Conservation (phyloP, 2,797 vertebrate genomes). For the Vipera latastei region DNA sequence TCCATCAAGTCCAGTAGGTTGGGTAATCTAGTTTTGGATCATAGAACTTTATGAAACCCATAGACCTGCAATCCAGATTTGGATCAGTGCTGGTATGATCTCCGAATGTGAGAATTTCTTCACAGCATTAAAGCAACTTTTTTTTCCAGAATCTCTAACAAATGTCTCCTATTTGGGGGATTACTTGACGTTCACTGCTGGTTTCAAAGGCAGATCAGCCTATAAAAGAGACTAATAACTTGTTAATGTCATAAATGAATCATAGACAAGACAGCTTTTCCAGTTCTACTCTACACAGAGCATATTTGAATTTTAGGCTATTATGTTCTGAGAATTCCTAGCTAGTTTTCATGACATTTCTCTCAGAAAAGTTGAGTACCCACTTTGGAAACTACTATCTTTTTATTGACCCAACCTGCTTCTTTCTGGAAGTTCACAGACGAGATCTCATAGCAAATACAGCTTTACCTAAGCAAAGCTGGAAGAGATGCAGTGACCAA, state of each 20-base stretch:
- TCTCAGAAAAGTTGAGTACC: constrained; percentile 28
- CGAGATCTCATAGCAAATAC: constrained; percentile 20
- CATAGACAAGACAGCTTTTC: not conserved
- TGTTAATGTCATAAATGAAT: constrained; percentile 17
- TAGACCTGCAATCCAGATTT: not conserved
- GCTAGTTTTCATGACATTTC: constrained; percentile 27
- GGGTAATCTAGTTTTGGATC: not conserved
- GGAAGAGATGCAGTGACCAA: not conserved
- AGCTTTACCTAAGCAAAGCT: constrained; percentile 16
- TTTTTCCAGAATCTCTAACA: not conserved
- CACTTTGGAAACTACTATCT: constrained; percentile 23
- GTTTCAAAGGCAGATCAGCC: constrained; percentile 5
- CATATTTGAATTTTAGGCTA: constrained; percentile 38
- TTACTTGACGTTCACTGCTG: not conserved
- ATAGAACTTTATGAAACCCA: not conserved
- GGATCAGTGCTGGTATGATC: not conserved
- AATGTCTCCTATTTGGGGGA: not conserved
- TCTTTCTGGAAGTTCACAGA: constrained; percentile 16
- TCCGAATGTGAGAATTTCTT: not conserved
- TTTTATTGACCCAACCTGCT: constrained; percentile 7
- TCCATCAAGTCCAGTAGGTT: not conserved
- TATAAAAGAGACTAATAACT: not conserved
- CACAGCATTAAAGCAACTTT: not conserved
- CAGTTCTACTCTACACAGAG: constrained; percentile 7
- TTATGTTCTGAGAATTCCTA: constrained; percentile 19